These are phyloP conservation scores for Momotus momota DNA, from an alignment of 2,797 vertebrate species.

Conservation along the genomic window DNA sequence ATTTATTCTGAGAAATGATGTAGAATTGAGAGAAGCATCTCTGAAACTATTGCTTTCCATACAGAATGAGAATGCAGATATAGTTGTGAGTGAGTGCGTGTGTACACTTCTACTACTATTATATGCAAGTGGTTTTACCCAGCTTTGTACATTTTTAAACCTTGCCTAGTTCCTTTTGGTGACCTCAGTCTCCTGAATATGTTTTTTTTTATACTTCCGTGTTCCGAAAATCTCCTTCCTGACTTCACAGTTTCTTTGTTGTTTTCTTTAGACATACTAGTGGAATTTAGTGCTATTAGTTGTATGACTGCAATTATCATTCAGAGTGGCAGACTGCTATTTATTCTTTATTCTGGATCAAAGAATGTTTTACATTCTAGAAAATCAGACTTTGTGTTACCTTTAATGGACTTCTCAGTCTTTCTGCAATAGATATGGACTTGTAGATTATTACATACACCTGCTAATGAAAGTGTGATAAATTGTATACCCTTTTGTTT, in stretches of 20 bases:
- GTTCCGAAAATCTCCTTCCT: background rate
- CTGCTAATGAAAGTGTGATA: background rate
- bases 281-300: background rate
- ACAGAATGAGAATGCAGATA: accelerated
- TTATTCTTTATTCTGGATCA: background rate
- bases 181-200: background rate
- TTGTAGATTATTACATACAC: background rate
- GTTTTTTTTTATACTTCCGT: accelerated
- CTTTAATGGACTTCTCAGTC: background rate
- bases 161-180: background rate
- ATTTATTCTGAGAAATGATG: background rate
- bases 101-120: background rate
- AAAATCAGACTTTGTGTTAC: background rate
- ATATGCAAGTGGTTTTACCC: background rate
- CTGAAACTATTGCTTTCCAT: accelerated
- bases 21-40: accelerated
- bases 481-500: background rate
- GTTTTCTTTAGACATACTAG: background rate
- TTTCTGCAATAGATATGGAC: background rate
- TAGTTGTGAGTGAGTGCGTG: background rate
- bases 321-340: background rate
- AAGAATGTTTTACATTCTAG: background rate
- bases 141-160: background rate
- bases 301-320: background rate
- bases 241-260: background rate